Evolutionary conservation across 2,888 invertebrate genomes (phyloP).

Genomic region (Oxycera nigricornis): DNA sequence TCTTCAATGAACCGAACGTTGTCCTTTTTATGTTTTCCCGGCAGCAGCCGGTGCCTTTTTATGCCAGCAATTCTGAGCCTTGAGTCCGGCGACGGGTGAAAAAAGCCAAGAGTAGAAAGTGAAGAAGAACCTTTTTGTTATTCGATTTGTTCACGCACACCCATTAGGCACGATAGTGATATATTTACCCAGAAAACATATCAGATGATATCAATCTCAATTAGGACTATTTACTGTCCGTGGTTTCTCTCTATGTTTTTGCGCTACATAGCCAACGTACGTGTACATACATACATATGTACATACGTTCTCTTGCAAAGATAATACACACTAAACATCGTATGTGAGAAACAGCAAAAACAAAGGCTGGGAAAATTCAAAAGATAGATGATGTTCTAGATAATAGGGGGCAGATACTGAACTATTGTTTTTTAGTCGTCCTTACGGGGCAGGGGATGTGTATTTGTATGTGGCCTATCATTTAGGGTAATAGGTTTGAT

Average conservation of each 20-base stretch:
- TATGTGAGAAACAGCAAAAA: background rate
- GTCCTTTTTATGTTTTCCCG: background rate
- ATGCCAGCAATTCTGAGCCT: too few relatives aligned
- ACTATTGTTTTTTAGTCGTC: background rate
- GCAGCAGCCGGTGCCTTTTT: background rate
- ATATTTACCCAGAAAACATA: conserved; percentile 37
- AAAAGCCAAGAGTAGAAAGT: background rate
- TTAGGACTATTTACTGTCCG: conserved; percentile 35
- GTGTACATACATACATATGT: background rate
- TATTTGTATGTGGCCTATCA: background rate
- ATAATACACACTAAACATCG: background rate
- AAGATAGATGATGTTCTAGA: conserved; percentile 32
- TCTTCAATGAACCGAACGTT: background rate
- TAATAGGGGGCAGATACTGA: conserved; percentile 31
- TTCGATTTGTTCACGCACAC: conserved; percentile 37
- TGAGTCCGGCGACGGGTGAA: background rate
- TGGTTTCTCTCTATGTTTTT: conserved; percentile 12
- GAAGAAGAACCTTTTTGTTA: conserved; percentile 26
- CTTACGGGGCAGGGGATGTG: background rate
- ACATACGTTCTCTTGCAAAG: background rate
- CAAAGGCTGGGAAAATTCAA: conserved; percentile 30
- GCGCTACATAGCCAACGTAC: background rate
- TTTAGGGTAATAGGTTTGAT: background rate
- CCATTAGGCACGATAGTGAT: conserved; percentile 37
- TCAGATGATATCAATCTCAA: conserved; percentile 37